Evolutionary conservation across 2,888 invertebrate species (phyloP).

Genomic region (Heliconius hortense): DNA sequence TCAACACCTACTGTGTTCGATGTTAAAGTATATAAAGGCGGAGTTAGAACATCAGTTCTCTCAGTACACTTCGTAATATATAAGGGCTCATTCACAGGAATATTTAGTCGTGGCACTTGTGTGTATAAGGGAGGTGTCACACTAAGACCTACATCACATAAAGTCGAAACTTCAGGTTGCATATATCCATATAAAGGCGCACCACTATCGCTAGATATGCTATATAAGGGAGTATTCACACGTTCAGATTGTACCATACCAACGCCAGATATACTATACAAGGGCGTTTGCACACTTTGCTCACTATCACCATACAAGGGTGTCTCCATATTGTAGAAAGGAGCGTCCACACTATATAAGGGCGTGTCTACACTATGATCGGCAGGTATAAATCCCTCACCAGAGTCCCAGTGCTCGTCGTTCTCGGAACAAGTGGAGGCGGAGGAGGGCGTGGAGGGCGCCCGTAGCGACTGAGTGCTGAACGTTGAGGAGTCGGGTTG

Average conservation of each 20-base stretch:
- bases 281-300: not conserved
- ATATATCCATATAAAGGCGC: slow-evolving; percentile 1
- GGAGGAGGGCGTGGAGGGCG: slow-evolving; percentile 50
- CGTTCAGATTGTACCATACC: not conserved
- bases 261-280: not conserved
- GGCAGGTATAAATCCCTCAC: slow-evolving; percentile 76
- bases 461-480: slow-evolving; percentile 49
- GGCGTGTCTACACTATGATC: slow-evolving; percentile 23
- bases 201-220: not conserved
- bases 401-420: slow-evolving; percentile 88
- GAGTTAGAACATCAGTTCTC: not conserved
- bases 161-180: not conserved
- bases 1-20: not conserved
- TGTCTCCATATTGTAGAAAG: not conserved
- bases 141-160: not conserved
- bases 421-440: slow-evolving; percentile 64
- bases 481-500: slow-evolving; percentile 76
- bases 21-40: not conserved
- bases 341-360: slow-evolving; percentile 3
- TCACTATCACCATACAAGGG: not conserved
- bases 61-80: not conserved
- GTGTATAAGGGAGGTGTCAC: slow-evolving; percentile 12
- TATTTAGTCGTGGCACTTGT: not conserved
- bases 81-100: slow-evolving; percentile 4
- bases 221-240: slow-evolving; percentile 5